phyloP scores from a whole-genome alignment of 2,888 invertebrate genomes.

The Amphipyra tragopoginis region DNA sequence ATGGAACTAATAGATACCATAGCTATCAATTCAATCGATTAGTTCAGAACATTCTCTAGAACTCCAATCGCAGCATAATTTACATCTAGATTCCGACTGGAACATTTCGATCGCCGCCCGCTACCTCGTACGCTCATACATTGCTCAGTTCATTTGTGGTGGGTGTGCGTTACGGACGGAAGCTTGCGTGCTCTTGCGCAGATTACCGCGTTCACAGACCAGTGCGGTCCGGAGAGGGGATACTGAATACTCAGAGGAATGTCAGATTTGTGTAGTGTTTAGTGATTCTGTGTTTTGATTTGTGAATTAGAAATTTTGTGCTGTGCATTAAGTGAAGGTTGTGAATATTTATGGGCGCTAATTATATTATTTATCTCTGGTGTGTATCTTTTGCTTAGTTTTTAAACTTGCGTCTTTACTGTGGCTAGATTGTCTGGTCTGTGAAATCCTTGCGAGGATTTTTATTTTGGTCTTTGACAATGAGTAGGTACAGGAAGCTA shows the following conservation, averaged over 20 bases:
- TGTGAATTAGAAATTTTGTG: constrained; percentile 48
- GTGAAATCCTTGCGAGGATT: constrained; percentile 3
- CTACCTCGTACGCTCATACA: constrained; percentile 59
- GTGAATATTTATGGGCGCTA: background rate
- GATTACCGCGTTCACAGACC: constrained; percentile 67
- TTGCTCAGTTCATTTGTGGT: constrained; percentile 62
- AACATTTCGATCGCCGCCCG: constrained; percentile 41
- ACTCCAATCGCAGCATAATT: constrained; percentile 17
- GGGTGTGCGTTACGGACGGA: constrained; percentile 75
- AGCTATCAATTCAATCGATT: constrained; percentile 5
- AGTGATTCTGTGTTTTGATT: constrained; percentile 48
- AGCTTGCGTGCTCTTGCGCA: constrained; percentile 77
- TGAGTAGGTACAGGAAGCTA: constrained; percentile 20
- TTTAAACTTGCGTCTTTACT: too few relatives aligned
- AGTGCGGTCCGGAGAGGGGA: constrained; percentile 56
- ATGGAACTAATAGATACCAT: constrained; percentile 5
- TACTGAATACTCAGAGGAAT: constrained; percentile 42
- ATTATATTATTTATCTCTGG: background rate
- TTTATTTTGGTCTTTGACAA: constrained; percentile 19
- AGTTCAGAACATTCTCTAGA: constrained; percentile 4
- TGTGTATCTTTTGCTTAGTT: background rate
- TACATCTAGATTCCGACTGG: constrained; percentile 14
- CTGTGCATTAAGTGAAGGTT: constrained; percentile 26
- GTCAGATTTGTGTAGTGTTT: constrained; percentile 46
- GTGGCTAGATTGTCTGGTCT: background rate